These are phyloP conservation scores for Lasaia peninsularis DNA, from an alignment of 1,140 invertebrate species.

Conservation along the genomic window DNA sequence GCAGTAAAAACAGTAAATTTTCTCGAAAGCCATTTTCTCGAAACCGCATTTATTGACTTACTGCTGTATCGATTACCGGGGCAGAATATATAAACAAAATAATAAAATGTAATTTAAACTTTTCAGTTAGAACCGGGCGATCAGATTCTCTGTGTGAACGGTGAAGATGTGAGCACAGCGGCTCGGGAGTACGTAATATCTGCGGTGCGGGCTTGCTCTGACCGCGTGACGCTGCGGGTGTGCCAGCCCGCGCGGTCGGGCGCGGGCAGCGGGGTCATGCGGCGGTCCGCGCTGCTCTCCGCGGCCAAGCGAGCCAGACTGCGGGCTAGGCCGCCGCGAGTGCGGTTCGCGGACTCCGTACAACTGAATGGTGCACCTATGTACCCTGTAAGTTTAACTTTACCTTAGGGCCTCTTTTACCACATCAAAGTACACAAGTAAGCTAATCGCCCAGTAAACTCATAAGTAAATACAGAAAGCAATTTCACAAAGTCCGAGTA, in stretches of 20 bases:
- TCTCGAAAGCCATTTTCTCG: too few species aligned
- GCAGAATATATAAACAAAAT: too few species aligned
- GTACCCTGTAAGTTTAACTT: slow-evolving; percentile 81
- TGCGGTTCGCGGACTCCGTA: slow-evolving; percentile 92
- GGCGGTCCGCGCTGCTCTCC: slow-evolving; percentile 91
- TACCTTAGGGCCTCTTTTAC: not conserved
- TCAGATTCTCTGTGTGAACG: slow-evolving; percentile 93
- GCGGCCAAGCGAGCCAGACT: slow-evolving; percentile 91
- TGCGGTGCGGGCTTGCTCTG: slow-evolving; percentile 88
- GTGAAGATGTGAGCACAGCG: slow-evolving; percentile 90
- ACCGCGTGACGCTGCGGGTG: slow-evolving; percentile 86
- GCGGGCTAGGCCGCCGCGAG: slow-evolving; percentile 88
- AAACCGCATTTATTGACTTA: too few species aligned
- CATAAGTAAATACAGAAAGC: too few species aligned
- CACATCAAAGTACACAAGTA: not conserved
- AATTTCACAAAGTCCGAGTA: too few species aligned
- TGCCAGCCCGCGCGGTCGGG: slow-evolving; percentile 86
- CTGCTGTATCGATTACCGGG: too few species aligned
- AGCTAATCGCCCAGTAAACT: too few species aligned
- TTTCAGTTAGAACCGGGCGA: slow-evolving; percentile 90
- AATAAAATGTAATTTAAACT: not conserved
- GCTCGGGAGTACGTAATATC: slow-evolving; percentile 94
- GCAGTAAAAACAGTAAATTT: too few species aligned
- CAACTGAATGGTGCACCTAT: slow-evolving; percentile 89
- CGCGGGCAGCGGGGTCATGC: slow-evolving; percentile 43